A percentile compares a stretch with the other conserved stretches of the same genome.
phyloP scores from a whole-genome alignment of 1,140 invertebrate species.

The Megathymus violae region DNA sequence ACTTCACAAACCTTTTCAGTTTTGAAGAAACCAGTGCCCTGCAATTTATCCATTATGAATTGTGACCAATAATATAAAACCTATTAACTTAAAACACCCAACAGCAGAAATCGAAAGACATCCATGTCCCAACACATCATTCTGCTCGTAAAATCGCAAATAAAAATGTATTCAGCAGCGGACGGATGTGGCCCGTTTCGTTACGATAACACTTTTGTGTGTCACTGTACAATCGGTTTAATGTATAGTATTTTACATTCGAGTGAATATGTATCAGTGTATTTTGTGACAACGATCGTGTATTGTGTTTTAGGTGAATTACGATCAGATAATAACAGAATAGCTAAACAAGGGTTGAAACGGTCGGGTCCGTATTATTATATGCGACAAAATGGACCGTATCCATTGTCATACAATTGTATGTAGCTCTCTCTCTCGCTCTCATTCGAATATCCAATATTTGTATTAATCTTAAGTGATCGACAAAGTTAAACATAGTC shows the following conservation, averaged over 20 bases:
- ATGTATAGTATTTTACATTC: not conserved
- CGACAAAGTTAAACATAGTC: too few relatives aligned
- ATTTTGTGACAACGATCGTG: not conserved
- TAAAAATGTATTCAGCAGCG: slow-evolving; percentile 34
- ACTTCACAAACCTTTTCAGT: too few relatives aligned
- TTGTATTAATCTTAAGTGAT: too few relatives aligned
- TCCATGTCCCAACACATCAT: not conserved
- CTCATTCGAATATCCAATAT: too few relatives aligned
- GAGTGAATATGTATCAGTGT: slow-evolving; percentile 27
- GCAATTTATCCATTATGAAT: too few relatives aligned
- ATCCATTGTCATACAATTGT: too few relatives aligned
- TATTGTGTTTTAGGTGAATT: not conserved
- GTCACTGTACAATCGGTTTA: slow-evolving; percentile 39
- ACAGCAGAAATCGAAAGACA: not conserved
- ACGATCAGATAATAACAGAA: not conserved
- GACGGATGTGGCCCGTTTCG: slow-evolving; percentile 42
- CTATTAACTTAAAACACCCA: not conserved
- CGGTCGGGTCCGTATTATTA: not conserved
- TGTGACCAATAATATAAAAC: slow-evolving; percentile 1
- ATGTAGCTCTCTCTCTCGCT: too few relatives aligned
- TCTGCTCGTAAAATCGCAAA: slow-evolving; percentile 37
- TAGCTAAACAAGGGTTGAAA: not conserved
- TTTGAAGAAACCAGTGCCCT: too few relatives aligned
- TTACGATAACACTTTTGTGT: slow-evolving; percentile 47
- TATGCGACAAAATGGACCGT: not conserved